Base-by-base conservation (phyloP, 23 tunicate genomes). In the Ascidia mentula region DNA sequence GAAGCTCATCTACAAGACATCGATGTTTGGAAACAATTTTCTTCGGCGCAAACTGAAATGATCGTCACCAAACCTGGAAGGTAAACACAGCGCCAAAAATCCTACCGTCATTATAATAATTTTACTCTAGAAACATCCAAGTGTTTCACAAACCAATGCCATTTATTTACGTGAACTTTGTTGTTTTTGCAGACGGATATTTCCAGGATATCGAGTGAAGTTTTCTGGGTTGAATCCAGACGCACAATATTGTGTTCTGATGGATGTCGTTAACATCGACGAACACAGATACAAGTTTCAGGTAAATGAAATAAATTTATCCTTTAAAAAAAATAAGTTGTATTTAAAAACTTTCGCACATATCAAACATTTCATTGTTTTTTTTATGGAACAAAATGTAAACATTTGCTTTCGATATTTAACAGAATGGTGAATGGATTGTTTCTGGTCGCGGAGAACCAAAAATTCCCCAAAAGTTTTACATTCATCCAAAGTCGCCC, bases 401-500 rank as follows among this genome's bases (percentile, higher is more conserved):
- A n/a, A n/a, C n/a, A n/a, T n/a, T n/a, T n/a, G 12, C 24, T 53
- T 5, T 53, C 2, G 4, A 53, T 20, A 37, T 85, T 85, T 72
- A n/a, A n/a, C 59, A 85, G 80, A 76, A 85, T 26, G 89, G 89
- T 8, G 84, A 79, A 45, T 85, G 89, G 89, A 35, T 80, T 39
- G 59, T 85, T 31, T 83, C 89, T 18, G 89, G 89, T 32, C 46
- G 89, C 6, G 89, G 89, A 70, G 89, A 85, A 79, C 89, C 89
- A 6, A 83, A 85, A 37, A 31, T 85, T 33, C 89, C 89, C 26
- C 89, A 85, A 36, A 78, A 77, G 80, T 85, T 85, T 72, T 85
- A 80, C 34, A 31, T 85, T 18, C 89, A 85, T 34, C 89, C 89
- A 6, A 76, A 79, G 15, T 85, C 89, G 17, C 89, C 89, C 31